Conservation (phyloP, 1,140 invertebrate genomes). For the Cephus cinctus region DNA sequence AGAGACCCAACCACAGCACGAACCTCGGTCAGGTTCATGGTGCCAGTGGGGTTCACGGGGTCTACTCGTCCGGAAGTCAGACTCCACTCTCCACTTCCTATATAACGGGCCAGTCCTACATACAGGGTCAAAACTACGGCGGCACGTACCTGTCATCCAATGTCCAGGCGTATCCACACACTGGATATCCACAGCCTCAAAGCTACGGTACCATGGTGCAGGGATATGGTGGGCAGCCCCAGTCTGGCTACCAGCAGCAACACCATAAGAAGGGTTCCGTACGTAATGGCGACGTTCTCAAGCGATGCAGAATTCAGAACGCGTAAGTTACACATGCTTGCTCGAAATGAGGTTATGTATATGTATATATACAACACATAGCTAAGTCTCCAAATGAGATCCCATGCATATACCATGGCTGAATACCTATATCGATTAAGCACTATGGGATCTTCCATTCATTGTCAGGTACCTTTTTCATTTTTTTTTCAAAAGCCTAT, state of each 20-base stretch:
- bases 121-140: conserved; percentile 59
- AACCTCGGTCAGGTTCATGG: conserved; percentile 40
- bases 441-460: no score
- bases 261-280: conserved; percentile 68
- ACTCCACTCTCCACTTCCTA: conserved; percentile 50
- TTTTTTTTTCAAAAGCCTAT: no score
- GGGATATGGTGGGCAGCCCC: conserved; percentile 47
- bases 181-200: conserved; percentile 51
- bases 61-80: conserved; percentile 49
- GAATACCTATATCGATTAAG: no score
- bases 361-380: conserved; percentile 10
- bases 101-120: conserved; percentile 55
- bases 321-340: conserved; percentile 57
- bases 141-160: conserved; percentile 38
- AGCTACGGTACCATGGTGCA: conserved; percentile 46
- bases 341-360: conserved; percentile 3
- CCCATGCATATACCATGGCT: no score
- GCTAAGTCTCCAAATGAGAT: no score
- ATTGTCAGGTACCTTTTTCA: no score
- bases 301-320: conserved; percentile 66
- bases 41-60: conserved; percentile 36
- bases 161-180: conserved; percentile 50
- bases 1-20: conserved; percentile 46
- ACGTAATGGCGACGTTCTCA: conserved; percentile 69
- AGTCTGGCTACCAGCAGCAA: conserved; percentile 56